These are phyloP conservation scores for Pristionchus entomophagus DNA, from an alignment of 2,888 invertebrate genomes.

Conservation along the genomic window DNA sequence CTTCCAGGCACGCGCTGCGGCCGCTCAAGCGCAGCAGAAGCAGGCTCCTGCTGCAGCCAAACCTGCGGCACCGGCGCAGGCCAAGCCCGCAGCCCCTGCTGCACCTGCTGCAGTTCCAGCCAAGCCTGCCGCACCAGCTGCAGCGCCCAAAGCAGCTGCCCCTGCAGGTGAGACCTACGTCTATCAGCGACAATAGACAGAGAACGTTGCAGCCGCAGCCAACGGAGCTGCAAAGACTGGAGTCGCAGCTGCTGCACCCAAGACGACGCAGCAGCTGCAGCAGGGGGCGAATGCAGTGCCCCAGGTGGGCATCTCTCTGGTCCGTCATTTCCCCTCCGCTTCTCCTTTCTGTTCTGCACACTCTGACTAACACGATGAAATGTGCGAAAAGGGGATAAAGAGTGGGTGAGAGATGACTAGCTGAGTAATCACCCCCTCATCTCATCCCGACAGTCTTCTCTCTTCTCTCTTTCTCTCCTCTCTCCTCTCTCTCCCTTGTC, in stretches of 20 bases:
- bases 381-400: background rate
- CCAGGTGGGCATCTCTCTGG: conserved; percentile 29
- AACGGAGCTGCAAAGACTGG: conserved; percentile 3
- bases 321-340: background rate
- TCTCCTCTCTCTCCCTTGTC: background rate
- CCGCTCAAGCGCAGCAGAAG: background rate
- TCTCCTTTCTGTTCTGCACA: background rate
- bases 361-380: background rate
- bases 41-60: background rate
- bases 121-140: background rate
- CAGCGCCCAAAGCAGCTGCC: background rate
- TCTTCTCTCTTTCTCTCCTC: background rate
- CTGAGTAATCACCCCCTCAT: background rate
- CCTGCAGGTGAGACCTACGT: background rate
- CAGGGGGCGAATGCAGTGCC: background rate
- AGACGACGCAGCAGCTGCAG: background rate
- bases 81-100: conserved; percentile 17
- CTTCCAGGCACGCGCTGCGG: conserved; percentile 20
- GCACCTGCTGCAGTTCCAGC: background rate
- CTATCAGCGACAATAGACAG: background rate
- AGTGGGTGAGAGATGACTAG: background rate
- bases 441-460: conserved; percentile 2
- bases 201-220: background rate
- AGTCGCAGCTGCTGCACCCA: conserved; percentile 6
- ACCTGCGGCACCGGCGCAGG: background rate